These are phyloP conservation scores for Schizopygopsis pylzovi DNA, from an alignment of 2,797 vertebrate species.

Conservation along the genomic window DNA sequence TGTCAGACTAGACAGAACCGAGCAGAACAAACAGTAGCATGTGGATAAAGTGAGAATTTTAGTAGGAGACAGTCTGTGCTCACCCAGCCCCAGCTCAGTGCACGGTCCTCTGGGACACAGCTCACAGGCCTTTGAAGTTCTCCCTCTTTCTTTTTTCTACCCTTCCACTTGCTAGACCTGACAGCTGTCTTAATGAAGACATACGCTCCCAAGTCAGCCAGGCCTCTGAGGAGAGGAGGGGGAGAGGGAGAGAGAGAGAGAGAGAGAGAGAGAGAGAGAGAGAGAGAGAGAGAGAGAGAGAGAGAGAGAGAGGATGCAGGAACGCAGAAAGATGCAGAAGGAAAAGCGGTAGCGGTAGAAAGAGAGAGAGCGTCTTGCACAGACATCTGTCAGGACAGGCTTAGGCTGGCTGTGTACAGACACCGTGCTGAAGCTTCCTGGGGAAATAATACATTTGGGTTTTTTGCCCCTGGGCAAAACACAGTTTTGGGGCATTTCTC, in stretches of 20 bases:
- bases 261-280: conserved; percentile 11
- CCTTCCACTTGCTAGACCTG: conserved; percentile 59
- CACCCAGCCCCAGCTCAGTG: conserved; percentile 49
- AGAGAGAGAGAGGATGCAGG: no score
- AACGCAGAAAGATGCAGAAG: not conserved
- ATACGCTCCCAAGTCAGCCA: conserved; percentile 57
- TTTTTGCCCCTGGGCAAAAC: conserved; percentile 48
- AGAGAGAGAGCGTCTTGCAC: conserved; percentile 8
- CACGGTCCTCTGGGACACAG: conserved; percentile 56
- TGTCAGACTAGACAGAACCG: conserved; percentile 43
- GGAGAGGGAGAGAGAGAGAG: not conserved
- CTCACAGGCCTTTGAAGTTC: conserved; percentile 58
- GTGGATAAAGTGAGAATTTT: conserved; percentile 43
- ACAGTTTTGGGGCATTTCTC: conserved; percentile 36
- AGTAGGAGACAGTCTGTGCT: conserved; percentile 48
- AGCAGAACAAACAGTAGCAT: conserved; percentile 37
- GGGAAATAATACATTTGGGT: conserved; percentile 48
- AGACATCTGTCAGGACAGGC: conserved; percentile 46
- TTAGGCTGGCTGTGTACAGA: conserved; percentile 40
- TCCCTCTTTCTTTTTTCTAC: conserved; percentile 47
- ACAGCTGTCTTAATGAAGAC: conserved; percentile 67
- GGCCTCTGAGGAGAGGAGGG: conserved; percentile 51
- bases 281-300: not conserved
- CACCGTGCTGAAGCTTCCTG: conserved; percentile 18
- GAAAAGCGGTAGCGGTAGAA: not conserved